Evolutionary conservation across 64 coral and sea anemone species (phyloP).

Genomic region (Montipora efflorescens): DNA sequence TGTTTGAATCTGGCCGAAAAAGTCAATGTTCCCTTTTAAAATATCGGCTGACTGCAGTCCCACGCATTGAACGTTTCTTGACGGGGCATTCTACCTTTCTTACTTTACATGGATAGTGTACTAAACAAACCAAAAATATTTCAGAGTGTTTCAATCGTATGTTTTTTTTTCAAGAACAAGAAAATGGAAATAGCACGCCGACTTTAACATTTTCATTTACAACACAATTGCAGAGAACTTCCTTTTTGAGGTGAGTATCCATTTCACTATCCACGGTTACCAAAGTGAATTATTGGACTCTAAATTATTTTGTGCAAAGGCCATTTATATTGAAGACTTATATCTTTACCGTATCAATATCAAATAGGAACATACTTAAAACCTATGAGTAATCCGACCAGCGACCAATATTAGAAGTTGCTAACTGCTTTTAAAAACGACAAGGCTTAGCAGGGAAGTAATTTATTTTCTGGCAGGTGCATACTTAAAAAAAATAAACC

Average conservation of each 20-base stretch:
- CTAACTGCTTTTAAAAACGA: constrained; percentile 40
- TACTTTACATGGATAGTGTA: background rate
- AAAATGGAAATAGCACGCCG: constrained; percentile 3
- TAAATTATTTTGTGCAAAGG: constrained; percentile 7
- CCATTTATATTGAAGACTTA: background rate
- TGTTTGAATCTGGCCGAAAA: too few relatives aligned
- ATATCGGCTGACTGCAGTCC: too few relatives aligned
- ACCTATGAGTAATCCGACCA: background rate
- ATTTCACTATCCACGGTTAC: constrained; percentile 10
- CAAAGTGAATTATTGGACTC: constrained; percentile 17
- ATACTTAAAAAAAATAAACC: constrained; percentile 15
- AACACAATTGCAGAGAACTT: constrained; percentile 25
- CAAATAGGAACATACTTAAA: background rate
- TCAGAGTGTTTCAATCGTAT: background rate
- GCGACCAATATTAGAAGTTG: background rate
- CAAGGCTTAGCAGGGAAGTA: constrained; percentile 34
- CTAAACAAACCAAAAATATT: background rate
- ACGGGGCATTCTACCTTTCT: background rate
- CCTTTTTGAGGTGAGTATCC: constrained; percentile 32
- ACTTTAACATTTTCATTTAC: background rate
- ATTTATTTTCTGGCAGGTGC: constrained; percentile 54
- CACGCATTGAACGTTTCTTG: too few relatives aligned
- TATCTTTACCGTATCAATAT: background rate
- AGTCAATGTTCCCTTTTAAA: too few relatives aligned
- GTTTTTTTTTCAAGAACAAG: background rate